Evolutionary conservation across 2,797 vertebrate genomes (phyloP), one percentile per base, ranked within the genome.

Genomic region (Myiotriccus ornatus): DNA sequence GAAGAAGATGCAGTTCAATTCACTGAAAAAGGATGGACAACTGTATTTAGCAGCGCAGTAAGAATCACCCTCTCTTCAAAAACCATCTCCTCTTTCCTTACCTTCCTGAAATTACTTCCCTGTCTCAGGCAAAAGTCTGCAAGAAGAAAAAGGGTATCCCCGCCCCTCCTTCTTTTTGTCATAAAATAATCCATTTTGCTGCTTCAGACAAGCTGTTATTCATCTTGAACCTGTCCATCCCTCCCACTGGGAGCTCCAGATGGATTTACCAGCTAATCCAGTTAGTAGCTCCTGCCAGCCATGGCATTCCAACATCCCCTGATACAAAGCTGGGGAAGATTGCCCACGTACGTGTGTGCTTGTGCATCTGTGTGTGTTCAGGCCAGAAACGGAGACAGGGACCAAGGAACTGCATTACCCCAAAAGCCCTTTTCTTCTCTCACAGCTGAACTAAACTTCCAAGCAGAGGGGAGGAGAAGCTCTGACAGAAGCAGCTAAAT

Each of bases 191-290:
- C 94, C 84, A 94, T 94, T 97, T 96, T 97, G 77, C 95, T 96
- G 96, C 92, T 95, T 97, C 94, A 97, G 97, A 98, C 96, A 97
- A 97, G 95, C 96, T 47, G 78, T 97, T 97, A 97, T 96, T 97
- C 96, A 96, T 97, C 93, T 94, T 95, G 92, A 97, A 97, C 93
- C 95, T 93, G 97, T 83, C 93, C 55, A 70, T 19, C 55, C 89
- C 19, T 93, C 94, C 97, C 96, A 96, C 60, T 88, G 97, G 97
- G 97, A 97, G 94, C 92, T 94, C 90, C 95, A 97, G 96, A 97
- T 96, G 97, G 97, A 97, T 97, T 97, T 98, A 96, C 93, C 97
- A 97, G 96, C 95, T 97, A 97, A 98, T 97, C 95, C 94, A 80
- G 96, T 97, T 96, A 97, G 96, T 93, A 95, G 95, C 91, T 97